These are phyloP conservation scores for Dolichoris vasculosae DNA, from an alignment of 1,140 invertebrate species.

Conservation along the genomic window DNA sequence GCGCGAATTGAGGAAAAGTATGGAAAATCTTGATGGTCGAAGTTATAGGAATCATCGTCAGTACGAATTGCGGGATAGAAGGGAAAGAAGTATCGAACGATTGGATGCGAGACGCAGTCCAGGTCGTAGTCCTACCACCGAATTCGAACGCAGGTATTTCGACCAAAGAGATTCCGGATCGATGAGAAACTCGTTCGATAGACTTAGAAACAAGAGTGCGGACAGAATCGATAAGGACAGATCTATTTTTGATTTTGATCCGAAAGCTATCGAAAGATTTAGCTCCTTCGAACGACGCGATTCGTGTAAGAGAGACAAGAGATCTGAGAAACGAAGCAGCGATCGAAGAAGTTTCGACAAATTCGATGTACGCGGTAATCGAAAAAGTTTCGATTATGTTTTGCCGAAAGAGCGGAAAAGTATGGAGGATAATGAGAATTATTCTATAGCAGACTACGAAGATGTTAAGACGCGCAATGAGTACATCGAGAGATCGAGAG, in stretches of 20 bases:
- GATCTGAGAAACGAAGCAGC: conserved; percentile 41
- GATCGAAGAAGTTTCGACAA: conserved; percentile 57
- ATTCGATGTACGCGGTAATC: conserved; percentile 46
- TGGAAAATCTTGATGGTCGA: conserved; percentile 60
- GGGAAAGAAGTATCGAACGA: conserved; percentile 63
- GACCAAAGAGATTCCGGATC: conserved; percentile 17
- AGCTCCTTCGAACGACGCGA: conserved; percentile 57
- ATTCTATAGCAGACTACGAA: conserved; percentile 28
- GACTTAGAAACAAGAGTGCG: conserved; percentile 64
- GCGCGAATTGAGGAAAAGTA: conserved; percentile 61
- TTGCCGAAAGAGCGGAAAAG: not conserved
- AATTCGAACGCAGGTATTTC: conserved; percentile 35
- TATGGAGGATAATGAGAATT: conserved; percentile 16
- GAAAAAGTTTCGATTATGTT: conserved; percentile 26
- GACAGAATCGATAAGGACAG: conserved; percentile 65
- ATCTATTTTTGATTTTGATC: conserved; percentile 68
- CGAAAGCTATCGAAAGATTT: conserved; percentile 63
- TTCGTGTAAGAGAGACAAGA: conserved; percentile 51
- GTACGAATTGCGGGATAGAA: conserved; percentile 52
- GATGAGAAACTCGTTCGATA: conserved; percentile 59
- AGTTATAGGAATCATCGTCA: conserved; percentile 56
- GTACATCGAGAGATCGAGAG: conserved; percentile 56
- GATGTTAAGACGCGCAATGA: conserved; percentile 46
- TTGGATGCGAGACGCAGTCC: conserved; percentile 62
- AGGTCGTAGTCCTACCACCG: conserved; percentile 35